Evolutionary conservation across 2,888 invertebrate species (phyloP), one percentile per base, ranked within the genome.

Genomic region (Lathronympha strigana): DNA sequence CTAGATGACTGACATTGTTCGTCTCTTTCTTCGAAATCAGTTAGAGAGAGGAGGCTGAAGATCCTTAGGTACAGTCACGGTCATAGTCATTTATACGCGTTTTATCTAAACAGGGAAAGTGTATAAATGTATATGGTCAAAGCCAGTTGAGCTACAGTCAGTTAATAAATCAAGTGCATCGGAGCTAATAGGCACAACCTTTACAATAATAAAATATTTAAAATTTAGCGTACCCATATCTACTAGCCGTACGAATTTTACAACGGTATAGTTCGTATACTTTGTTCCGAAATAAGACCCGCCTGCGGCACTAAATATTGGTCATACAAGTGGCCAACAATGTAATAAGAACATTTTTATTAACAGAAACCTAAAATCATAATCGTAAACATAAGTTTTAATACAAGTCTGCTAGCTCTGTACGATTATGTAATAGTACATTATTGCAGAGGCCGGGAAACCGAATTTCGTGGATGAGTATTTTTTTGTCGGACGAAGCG

Each of bases 151-250:
- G 31, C 50, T 31, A n/a, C 19, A 43, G 43, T 45, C 21, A 21
- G 43, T 47, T 23, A 53, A 53, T 31, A 79, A 76, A 69, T 67
- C 23, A 23, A 45, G 33, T 43, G 25, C 40, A 50, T 36, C 51
- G 15, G 53, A 23, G 28, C 13, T 36, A 71, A 77, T 75, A 73
- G 83, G 84, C 86, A 89, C 88, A 87, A 88, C 86, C 83, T 73
- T 81, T 74, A 78, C 78, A 49, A 63, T 43, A 60, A 64, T 61
- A 55, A 31, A 40, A 64, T 31, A 66, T 60, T 38, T 80, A 82
- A 82, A 81, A 72, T 73, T 76, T 21, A 31, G 31, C 57, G 45
- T 3, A n/a, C 17, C 15, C 33, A 51, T 28, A 43, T 45, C 21
- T 40, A 57, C 57, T 57, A 31, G 53, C 19, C 23, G 6, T 36